Base-by-base conservation (phyloP, 2,113 vertebrate genomes). In the Promerops cafer region DNA sequence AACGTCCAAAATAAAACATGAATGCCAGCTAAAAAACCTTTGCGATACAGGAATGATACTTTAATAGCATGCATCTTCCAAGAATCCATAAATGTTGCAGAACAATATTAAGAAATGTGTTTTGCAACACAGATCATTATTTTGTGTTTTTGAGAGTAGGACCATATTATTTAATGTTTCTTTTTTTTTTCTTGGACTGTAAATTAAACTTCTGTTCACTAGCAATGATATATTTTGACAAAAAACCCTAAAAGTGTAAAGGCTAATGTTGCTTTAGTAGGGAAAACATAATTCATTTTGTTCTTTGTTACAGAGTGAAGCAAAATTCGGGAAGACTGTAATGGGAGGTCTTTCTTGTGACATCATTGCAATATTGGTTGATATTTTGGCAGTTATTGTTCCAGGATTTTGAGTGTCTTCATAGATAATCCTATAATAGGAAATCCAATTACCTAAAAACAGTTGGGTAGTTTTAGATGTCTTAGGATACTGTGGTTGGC, bases 61-160 rank as follows among this genome's bases (percentile, higher is more conserved):
- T 96, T 94, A 76, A 61, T 35, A 82, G 7, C 37, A 68, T 18
- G 6, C 45, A 35, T 85, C 42, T 96, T 96, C 91, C 35, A 96
- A 96, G 59, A 97, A 96, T 88, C 71, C 87, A 75, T 95, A 97
- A 82, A 83, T 71, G 65, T 91, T 96, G 86, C 47, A 94, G 82
- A 95, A 92, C 53, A 95, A 52, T 87, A 94, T 84, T 91, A 96
- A 96, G 26, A 19, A 74, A 87, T 44, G 15, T 77, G 12, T 61
- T 97, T 84, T 96, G 77, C 21, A 93, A 57, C 33, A 64, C 53
- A 60, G 49, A 85, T 42, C 24, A 77, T 74, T 95, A 71, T 57
- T 79, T 53, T 75, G 20, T 21, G 35, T 53, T 96, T 96, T 68
- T 94, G 53, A 80, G 59, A 87, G 71, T 44, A 91, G 71, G 31